Percentiles rank a stretch among this genome's conserved stretches.
These are phyloP conservation scores for Strix aluco DNA, from an alignment of 2,113 vertebrate genomes.

Conservation along the genomic window DNA sequence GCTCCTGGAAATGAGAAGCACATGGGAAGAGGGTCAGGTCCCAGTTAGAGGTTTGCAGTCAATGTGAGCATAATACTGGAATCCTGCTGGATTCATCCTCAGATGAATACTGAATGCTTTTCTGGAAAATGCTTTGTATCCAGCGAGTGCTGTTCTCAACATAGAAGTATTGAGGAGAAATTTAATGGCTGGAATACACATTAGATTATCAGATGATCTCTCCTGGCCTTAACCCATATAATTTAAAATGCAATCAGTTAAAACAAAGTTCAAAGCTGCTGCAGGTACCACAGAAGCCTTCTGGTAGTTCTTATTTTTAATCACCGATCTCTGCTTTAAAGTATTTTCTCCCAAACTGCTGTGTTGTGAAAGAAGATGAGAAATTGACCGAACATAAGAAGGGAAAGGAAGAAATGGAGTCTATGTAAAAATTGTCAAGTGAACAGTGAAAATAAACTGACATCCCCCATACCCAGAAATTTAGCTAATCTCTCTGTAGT, in stretches of 20 bases:
- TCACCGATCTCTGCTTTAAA: background rate
- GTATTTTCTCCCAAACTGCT: background rate
- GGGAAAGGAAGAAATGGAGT: background rate
- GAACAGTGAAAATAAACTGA: background rate
- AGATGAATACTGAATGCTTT: background rate
- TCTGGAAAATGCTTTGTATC: background rate
- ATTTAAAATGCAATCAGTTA: background rate
- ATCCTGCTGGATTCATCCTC: background rate
- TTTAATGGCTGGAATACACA: background rate
- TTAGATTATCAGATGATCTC: background rate
- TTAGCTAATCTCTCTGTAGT: background rate
- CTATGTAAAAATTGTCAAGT: background rate
- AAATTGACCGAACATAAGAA: background rate
- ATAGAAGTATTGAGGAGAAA: background rate
- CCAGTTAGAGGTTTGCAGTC: background rate
- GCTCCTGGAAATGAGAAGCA: background rate
- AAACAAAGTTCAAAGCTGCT: background rate
- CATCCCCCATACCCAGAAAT: background rate
- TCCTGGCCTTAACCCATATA: background rate
- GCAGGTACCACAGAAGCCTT: background rate
- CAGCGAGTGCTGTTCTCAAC: background rate
- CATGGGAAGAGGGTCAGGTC: background rate
- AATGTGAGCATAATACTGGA: background rate
- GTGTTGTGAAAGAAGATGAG: background rate
- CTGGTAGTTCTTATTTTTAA: background rate